Conservation (phyloP, 2,888 invertebrate genomes). For the Deilephila porcellus region DNA sequence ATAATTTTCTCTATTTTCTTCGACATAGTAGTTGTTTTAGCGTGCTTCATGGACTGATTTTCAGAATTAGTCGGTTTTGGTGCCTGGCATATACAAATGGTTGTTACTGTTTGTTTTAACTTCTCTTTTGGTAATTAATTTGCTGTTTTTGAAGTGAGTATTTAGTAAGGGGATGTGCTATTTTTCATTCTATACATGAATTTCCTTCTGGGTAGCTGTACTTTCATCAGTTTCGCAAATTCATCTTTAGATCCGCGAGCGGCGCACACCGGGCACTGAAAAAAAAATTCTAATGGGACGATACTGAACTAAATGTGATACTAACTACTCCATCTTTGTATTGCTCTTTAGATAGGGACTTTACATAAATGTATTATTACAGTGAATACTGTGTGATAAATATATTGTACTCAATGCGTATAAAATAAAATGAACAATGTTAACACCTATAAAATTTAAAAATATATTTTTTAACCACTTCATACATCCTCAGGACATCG, state of each 20-base stretch:
- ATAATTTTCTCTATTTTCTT: conserved; percentile 57
- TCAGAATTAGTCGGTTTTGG: not conserved
- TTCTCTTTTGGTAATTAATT: not conserved
- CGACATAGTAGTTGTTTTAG: conserved; percentile 48
- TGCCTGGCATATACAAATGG: conserved; percentile 21
- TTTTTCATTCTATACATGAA: conserved; percentile 61
- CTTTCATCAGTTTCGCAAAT: conserved; percentile 49
- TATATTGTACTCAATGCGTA: no score
- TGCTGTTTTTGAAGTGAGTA: conserved; percentile 15
- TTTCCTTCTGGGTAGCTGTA: conserved; percentile 64
- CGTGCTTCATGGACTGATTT: conserved; percentile 32
- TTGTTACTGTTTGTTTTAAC: not conserved
- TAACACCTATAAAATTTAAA: not conserved
- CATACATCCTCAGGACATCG: not conserved
- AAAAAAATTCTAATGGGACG: conserved; percentile 48
- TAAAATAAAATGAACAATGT: not conserved
- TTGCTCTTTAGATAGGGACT: not conserved
- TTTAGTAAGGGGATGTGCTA: conserved; percentile 64
- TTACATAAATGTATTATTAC: not conserved
- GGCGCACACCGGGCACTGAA: conserved; percentile 66
- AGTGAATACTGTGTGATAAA: no score
- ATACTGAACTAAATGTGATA: conserved; percentile 34
- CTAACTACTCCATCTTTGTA: not conserved
- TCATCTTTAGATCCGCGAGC: conserved; percentile 33
- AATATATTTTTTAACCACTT: not conserved